A percentile compares a stretch with the other conserved stretches of the same genome.
Evolutionary conservation across 2,113 vertebrate species (phyloP).

Genomic region (Pantherophis guttatus): DNA sequence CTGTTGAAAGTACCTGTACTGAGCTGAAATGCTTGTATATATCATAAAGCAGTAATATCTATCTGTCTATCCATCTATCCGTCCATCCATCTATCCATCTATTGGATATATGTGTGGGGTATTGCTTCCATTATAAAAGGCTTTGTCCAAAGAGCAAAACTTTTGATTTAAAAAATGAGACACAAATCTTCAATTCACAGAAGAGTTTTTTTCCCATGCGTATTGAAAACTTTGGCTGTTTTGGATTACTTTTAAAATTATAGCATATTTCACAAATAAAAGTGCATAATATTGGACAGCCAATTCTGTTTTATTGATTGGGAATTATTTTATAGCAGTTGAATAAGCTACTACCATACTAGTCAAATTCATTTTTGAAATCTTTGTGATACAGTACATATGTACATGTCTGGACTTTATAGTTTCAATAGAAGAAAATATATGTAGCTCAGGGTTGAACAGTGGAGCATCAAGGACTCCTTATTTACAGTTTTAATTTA

Average conservation of each 20-base stretch:
- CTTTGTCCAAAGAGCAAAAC: neutral
- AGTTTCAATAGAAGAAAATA: neutral
- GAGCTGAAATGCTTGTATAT: conserved; percentile 38
- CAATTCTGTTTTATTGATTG: neutral
- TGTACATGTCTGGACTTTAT: neutral
- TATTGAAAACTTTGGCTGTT: neutral
- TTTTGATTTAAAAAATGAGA: neutral
- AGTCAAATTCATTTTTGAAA: conserved; percentile 38
- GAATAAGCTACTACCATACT: neutral
- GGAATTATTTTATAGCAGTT: neutral
- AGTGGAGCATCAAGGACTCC: neutral
- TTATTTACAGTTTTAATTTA: conserved; percentile 30
- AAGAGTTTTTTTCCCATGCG: neutral
- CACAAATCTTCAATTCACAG: neutral
- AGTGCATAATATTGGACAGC: conserved; percentile 1
- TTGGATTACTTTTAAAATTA: neutral
- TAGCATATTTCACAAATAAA: neutral
- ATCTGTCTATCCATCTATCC: neutral
- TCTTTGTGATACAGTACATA: conserved; percentile 14
- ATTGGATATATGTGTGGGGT: neutral
- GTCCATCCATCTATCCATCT: neutral
- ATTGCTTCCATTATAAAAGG: neutral
- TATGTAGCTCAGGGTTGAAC: neutral
- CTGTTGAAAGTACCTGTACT: conserved; percentile 65
- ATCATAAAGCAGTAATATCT: conserved; percentile 28